Evolutionary conservation across 2,888 invertebrate species (phyloP), one percentile per base, ranked within the genome.

Genomic region (Pheosia gnoma): DNA sequence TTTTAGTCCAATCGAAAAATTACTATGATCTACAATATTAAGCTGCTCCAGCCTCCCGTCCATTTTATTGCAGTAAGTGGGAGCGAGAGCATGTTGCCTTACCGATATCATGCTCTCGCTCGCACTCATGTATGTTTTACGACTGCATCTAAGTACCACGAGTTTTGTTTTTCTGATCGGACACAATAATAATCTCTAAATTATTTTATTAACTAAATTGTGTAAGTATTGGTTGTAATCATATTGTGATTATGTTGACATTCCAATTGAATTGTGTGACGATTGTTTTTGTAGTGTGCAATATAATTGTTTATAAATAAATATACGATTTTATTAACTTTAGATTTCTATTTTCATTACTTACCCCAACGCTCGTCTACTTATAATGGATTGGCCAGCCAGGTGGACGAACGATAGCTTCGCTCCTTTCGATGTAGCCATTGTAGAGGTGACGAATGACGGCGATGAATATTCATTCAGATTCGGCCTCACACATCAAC

Each of bases 241-340:
- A 13, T 11, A 13, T 37, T 38, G 74, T 74, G 74, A 74, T 74
- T 62, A 63, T 55, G 57, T 57, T 64, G 65, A 74, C 74, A 74
- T 74, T 74, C 74, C 74, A 68, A 60, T 67, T 25, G 58, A 64
- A 65, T 65, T 25, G 25, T 60, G 52, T 37, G 37, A 53, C 51
- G 10, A 2, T 37, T 53, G 13, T 45, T 61, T 64, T 59, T 59
- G 57, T 43, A 49, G 56, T 61, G 65, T 73, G 68, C 66, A 68
- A 64, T 64, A 49, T 58, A 13, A 68, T 54, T 37, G 25, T 25
- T 25, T 25, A 25, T 25, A 25, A 66, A 64, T 66, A 71, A 60
- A 63, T 54, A 54, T 51, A 58, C 58, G 51, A 51, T 72, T 66
- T 62, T 69, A 59, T 53, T 37, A 60, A n/a, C 11, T n/a, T 47